Base-by-base conservation (phyloP, 2,113 vertebrate species). In the Glaucidium brasilianum region DNA sequence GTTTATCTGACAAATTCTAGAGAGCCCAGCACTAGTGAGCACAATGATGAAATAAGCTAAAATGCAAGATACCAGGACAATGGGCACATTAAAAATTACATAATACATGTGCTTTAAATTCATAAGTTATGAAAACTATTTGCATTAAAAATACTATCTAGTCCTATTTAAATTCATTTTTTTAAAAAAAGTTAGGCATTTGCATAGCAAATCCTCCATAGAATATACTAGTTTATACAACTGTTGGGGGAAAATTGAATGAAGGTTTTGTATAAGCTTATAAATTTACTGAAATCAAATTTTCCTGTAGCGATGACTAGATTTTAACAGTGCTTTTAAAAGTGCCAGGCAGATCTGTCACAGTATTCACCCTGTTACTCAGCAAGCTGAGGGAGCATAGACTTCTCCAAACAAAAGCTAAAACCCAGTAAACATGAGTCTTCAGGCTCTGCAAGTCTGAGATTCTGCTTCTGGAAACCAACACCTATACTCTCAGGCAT, bases 261-360 rank as follows among this genome's bases (percentile, higher is more conserved):
- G 4, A 74, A 27, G 2, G 43, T 18, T 63, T 84, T 50, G 15
- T 25, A 19, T 19, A 84, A 80, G 16, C 6, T 80, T 80, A 81
- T 66, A 73, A 85, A 80, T 22, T 55, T 52, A 59, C 4, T 64
- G 43, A 76, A 87, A 87, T 12, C 4, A 63, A 20, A 15, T 60
- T 52, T 91, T 86, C n/a, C 52, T 60, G 15, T 10, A 76, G 26
- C 1, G 3, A 73, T n/a, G 27, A 41, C 6, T 43, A 26, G 27
- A 49, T 74, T 62, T 84, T 34, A 86, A 66, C 12, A 39, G 34
- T 10, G 12, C n/a, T 88, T 88, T 83, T 43, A 53, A 69, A 86
- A 83, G 0, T 0, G 82, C 6, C 26, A 75, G n/a, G 62, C 1
- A 1, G 13, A 79, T 59, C 39, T 39, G 79, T 52, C 39, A 55